phyloP scores from a whole-genome alignment of 2,113 vertebrate genomes.

The Psittacus erithacus region DNA sequence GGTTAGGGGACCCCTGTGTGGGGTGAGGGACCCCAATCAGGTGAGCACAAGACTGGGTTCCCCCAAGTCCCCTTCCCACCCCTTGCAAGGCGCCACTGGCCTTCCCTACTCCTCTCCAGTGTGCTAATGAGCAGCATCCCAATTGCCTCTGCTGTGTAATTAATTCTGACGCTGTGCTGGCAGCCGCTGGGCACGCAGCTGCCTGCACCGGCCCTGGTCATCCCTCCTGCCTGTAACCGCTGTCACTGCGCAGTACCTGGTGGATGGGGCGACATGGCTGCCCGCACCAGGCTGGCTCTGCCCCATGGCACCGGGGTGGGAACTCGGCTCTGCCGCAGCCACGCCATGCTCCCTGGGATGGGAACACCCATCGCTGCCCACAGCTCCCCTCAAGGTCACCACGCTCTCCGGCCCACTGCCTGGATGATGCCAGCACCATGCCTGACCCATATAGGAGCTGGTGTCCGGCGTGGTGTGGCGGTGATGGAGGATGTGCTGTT shows the following conservation, averaged over 20 bases:
- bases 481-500: neutral
- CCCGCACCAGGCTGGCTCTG: neutral
- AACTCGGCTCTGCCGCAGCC: neutral
- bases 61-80: neutral
- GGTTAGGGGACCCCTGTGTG: neutral
- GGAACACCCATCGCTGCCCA: neutral
- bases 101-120: neutral
- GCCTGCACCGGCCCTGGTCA: neutral
- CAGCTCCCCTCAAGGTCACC: neutral
- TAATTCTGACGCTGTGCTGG: neutral
- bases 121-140: neutral
- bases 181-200: neutral
- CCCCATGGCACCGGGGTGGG: neutral
- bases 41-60: neutral
- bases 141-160: neutral
- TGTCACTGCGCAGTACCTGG: neutral
- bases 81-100: neutral
- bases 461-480: neutral
- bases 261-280: neutral
- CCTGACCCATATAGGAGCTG: neutral
- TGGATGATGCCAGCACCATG: accelerated
- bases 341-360: neutral
- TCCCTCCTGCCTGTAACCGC: neutral
- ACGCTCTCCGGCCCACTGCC: neutral
- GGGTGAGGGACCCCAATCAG: no score